These are phyloP conservation scores for Salticus scenicus DNA, from an alignment of 2,888 invertebrate genomes.

Conservation along the genomic window DNA sequence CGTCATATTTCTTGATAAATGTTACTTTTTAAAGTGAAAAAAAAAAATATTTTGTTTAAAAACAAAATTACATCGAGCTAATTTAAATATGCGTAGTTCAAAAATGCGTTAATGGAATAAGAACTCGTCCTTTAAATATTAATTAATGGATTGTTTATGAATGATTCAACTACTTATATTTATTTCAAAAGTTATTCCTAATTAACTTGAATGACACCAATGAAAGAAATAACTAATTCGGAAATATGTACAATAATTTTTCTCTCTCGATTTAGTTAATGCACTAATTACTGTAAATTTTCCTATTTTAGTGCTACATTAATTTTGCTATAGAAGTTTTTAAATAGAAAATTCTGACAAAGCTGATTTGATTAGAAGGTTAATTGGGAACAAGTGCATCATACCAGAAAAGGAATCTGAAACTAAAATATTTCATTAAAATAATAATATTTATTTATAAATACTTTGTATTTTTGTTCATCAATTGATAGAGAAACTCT, in stretches of 20 bases:
- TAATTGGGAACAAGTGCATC: not conserved
- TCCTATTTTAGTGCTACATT: not conserved
- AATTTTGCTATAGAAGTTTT: not conserved
- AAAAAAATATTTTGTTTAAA: no score
- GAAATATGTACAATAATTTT: not conserved
- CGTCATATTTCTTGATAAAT: no score
- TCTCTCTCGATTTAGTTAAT: not conserved
- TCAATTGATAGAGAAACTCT: not conserved
- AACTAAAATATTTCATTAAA: not conserved
- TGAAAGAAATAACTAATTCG: not conserved
- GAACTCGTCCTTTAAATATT: no score
- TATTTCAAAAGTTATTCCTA: not conserved
- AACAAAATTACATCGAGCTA: no score
- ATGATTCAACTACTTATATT: not conserved
- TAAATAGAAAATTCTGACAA: not conserved
- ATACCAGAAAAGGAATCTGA: not conserved
- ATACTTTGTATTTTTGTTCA: not conserved
- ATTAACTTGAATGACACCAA: not conserved
- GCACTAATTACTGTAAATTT: not conserved
- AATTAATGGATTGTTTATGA: no score
- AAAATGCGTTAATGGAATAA: no score
- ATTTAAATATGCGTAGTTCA: no score
- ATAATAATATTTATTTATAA: not conserved
- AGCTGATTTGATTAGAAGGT: slow-evolving; percentile 10
- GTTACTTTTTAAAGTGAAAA: no score